Evolutionary conservation across 2,888 invertebrate species (phyloP).

Genomic region (Patella depressa): DNA sequence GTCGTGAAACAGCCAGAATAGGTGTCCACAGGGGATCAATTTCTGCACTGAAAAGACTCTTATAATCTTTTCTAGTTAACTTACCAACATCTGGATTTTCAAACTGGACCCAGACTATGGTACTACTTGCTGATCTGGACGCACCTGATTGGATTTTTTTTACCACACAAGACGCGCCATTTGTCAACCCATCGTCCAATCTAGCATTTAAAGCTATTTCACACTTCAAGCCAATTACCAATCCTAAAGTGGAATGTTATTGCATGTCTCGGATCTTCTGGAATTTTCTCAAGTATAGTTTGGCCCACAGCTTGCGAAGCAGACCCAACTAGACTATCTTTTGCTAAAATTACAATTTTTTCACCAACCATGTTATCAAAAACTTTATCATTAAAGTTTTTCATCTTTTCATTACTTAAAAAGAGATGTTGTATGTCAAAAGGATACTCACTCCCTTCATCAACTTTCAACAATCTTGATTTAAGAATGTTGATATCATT

Average conservation of each 20-base stretch:
- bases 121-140: background rate
- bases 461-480: background rate
- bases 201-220: conserved; percentile 36
- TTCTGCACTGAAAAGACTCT: background rate
- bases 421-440: background rate
- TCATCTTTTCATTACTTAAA: background rate
- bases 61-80: conserved; percentile 2
- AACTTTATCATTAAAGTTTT: background rate
- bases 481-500: background rate
- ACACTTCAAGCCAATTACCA: conserved; percentile 20
- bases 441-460: background rate
- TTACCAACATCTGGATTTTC: background rate
- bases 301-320: background rate
- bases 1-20: no score
- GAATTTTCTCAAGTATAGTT: background rate
- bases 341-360: background rate
- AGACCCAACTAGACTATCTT: background rate
- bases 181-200: conserved; percentile 40
- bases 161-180: conserved; percentile 36
- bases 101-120: background rate
- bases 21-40: background rate
- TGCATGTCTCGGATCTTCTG: background rate
- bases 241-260: background rate
- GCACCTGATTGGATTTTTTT: background rate
- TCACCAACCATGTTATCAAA: background rate